Evolutionary conservation across 2,797 vertebrate species (phyloP).

Genomic region (Hyperoplus immaculatus): DNA sequence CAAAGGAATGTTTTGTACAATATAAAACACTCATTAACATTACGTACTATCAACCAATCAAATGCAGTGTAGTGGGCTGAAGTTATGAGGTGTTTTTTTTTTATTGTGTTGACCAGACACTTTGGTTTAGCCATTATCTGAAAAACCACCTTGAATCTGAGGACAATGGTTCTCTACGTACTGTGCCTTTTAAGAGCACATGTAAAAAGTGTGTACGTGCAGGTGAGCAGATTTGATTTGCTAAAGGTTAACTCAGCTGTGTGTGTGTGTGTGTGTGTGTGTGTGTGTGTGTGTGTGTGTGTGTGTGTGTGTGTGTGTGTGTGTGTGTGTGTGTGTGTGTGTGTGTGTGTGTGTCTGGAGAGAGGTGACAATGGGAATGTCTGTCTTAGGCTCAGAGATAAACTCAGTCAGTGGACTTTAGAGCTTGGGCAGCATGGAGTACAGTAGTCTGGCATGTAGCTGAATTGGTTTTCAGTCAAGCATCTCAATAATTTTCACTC

Average conservation of each 20-base stretch:
- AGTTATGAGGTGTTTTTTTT: neutral
- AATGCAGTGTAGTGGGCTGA: neutral
- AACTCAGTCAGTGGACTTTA: constrained; percentile 40
- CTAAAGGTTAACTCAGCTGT: constrained; percentile 42
- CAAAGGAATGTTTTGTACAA: too few species aligned
- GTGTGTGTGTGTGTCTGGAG: constrained; percentile 16
- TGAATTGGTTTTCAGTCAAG: constrained; percentile 24
- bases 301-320: too few species aligned
- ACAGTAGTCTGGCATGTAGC: constrained; percentile 14
- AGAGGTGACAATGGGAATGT: neutral
- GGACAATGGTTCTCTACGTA: accelerated
- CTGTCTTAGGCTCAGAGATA: constrained; percentile 4
- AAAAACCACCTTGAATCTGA: neutral
- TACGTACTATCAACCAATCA: neutral
- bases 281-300: too few species aligned
- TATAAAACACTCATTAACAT: neutral
- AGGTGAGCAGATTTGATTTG: neutral
- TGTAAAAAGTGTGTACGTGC: neutral
- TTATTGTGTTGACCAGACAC: neutral
- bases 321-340: too few species aligned
- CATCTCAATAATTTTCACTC: neutral
- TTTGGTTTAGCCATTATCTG: neutral
- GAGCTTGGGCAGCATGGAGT: neutral
- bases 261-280: neutral
- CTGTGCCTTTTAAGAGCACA: constrained; percentile 1